Conservation (phyloP, 2,113 vertebrate genomes). For the Arvicanthis niloticus region DNA sequence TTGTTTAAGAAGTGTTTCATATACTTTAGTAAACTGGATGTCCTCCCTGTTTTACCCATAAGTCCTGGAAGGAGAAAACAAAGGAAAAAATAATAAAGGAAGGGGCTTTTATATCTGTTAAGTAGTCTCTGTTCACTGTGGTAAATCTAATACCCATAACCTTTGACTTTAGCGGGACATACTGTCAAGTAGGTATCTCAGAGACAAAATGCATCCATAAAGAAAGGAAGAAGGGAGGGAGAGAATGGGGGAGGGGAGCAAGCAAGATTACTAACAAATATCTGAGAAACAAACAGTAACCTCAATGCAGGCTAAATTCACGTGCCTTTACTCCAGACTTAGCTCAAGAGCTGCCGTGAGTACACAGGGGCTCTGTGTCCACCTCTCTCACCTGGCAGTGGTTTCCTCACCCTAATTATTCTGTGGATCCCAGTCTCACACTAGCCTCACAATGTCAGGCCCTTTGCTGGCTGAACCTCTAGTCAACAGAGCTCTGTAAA, state of each 20-base stretch:
- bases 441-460: neutral
- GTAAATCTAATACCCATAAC: neutral
- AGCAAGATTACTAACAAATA: neutral
- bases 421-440: neutral
- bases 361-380: neutral
- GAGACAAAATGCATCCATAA: neutral
- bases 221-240: neutral
- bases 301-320: neutral
- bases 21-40: neutral
- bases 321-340: slow-evolving; percentile 1
- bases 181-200: neutral
- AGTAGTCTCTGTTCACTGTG: neutral
- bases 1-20: neutral
- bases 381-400: neutral
- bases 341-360: neutral
- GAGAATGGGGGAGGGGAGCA: rapidly evolving
- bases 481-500: neutral
- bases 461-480: neutral
- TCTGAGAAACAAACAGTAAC: neutral
- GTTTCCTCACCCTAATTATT: neutral
- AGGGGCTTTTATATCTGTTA: neutral
- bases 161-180: neutral
- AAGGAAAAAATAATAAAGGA: neutral
- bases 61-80: neutral
- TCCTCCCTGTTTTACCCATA: neutral